Conservation (phyloP, 1,140 invertebrate genomes). For the Anadara kagoshimensis region DNA sequence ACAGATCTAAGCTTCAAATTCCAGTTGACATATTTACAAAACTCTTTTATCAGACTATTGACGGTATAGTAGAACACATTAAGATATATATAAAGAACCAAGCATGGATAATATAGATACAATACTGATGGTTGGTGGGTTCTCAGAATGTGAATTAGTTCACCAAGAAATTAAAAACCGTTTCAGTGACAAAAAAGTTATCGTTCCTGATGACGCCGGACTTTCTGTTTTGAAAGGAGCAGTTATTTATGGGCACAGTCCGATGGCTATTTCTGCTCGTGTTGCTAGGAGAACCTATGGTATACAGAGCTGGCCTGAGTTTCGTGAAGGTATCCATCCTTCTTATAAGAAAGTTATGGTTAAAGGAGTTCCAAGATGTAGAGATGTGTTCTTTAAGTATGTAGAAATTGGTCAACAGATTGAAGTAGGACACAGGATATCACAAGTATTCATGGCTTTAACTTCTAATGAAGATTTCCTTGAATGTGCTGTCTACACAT, state of each 20-base stretch:
- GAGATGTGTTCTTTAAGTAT: conserved; percentile 19
- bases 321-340: conserved; percentile 13
- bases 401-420: conserved; percentile 22
- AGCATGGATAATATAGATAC: background rate
- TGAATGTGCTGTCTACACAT: conserved; percentile 32
- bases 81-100: conserved; percentile 10
- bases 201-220: conserved; percentile 21
- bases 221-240: conserved; percentile 22
- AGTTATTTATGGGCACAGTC: conserved; percentile 17
- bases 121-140: conserved; percentile 22
- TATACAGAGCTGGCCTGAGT: conserved; percentile 15
- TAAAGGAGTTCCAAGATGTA: conserved; percentile 8
- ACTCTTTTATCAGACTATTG: conserved; percentile 5
- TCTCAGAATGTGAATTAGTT: conserved; percentile 41
- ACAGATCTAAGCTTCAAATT: conserved; percentile 28
- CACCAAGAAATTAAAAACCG: conserved; percentile 10
- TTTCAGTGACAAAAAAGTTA: conserved; percentile 4
- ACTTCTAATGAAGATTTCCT: conserved; percentile 25
- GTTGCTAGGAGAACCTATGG: conserved; percentile 16
- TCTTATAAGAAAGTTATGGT: background rate
- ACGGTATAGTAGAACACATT: conserved; percentile 12
- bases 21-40: background rate
- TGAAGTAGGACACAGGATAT: conserved; percentile 4
- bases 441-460: conserved; percentile 21
- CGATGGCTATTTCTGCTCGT: conserved; percentile 9